Base-by-base conservation (phyloP, 2,797 vertebrate genomes). In the Ictinia mississippiensis region DNA sequence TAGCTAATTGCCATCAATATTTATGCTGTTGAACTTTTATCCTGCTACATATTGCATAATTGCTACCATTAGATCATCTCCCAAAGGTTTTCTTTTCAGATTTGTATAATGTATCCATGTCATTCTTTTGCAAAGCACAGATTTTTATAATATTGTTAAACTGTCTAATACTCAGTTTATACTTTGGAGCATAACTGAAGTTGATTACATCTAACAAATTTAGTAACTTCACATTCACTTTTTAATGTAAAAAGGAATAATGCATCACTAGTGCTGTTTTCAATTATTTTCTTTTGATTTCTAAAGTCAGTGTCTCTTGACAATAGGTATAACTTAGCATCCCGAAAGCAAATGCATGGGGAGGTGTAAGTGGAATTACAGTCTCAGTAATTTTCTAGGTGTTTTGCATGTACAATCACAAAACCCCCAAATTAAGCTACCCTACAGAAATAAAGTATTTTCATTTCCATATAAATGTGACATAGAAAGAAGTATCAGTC, bases 1-100 rank as follows among this genome's bases (percentile, higher is more conserved):
- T 96, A 96, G 84, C 92, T 98, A 98, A 97, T 97, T 96, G 81
- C 79, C 91, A 97, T 98, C 93, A 97, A 98, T 98, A 98, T 98
- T 98, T 98, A 97, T 96, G 92, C 82, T 67, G 82, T 87, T 98
- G 94, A 97, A 97, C 95, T 97, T 98, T 97, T 96, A 97, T 97
- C 95, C 89, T 97, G 81, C 71, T 97, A 62, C 62, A 62, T 96
- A 90, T 95, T 97, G 78, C 87, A 96, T 97, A 98, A 98, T 97
- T 98, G 83, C 74, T 96, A 85, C 90, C 88, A 97, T 97, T 97
- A 98, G 93, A 97, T 97, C 84, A 95, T 98, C 59, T 98, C 96
- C 96, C 97, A 96, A 74, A 97, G 96, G 95, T 95, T 97, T 97
- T 93, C 68, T 93, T 95, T 96, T 96, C 81, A 95, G 83, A 89